Evolutionary conservation across 1,140 invertebrate genomes (phyloP).

Genomic region (Scaptomyza graminum): DNA sequence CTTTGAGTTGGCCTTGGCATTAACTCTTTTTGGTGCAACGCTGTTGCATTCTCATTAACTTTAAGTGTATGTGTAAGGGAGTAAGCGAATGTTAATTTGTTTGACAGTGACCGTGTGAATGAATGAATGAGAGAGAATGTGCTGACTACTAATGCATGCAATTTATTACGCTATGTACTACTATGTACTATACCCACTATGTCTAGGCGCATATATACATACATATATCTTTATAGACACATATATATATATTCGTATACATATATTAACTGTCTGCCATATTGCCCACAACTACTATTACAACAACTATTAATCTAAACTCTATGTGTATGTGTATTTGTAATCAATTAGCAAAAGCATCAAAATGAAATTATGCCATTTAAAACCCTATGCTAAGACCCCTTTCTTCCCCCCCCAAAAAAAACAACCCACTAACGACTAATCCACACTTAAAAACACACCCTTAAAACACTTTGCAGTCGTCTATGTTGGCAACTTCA

Average conservation of each 20-base stretch:
- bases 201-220: conserved; percentile 33
- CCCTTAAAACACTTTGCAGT: neutral
- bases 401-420: neutral
- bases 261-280: conserved; percentile 50
- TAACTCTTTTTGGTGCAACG: conserved; percentile 34
- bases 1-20: conserved; percentile 23
- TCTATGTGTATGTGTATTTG: conserved; percentile 70
- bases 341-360: conserved; percentile 73
- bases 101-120: neutral
- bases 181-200: conserved; percentile 54
- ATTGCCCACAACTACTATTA: conserved; percentile 47
- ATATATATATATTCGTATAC: neutral
- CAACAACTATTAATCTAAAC: conserved; percentile 28
- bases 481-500: conserved; percentile 23
- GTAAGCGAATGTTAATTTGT: neutral
- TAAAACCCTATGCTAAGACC: conserved; percentile 10
- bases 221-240: conserved; percentile 21
- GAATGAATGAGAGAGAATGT: conserved; percentile 18
- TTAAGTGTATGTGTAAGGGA: conserved; percentile 15
- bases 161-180: conserved; percentile 56
- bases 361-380: conserved; percentile 60
- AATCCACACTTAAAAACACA: neutral
- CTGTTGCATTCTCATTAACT: conserved; percentile 49
- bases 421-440: conserved; percentile 12
- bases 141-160: conserved; percentile 30